Evolutionary conservation across 37 sponge, comb jelly and placozoan genomes (phyloP).

Genomic region (Hormiphora californensis): DNA sequence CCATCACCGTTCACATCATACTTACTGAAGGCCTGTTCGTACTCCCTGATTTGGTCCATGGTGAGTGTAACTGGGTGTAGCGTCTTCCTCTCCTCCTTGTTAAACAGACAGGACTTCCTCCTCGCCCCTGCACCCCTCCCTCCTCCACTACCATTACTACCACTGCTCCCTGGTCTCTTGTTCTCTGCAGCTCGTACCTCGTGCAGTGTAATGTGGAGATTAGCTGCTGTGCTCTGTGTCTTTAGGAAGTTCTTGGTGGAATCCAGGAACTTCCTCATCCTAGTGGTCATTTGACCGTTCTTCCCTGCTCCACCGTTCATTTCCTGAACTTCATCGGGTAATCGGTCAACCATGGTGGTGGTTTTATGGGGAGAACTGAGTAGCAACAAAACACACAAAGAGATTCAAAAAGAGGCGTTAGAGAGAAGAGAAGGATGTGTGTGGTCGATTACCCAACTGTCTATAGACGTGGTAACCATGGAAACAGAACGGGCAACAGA

Average conservation of each 20-base stretch:
- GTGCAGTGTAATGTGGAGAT: background rate
- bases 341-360: too few species aligned
- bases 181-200: background rate
- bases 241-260: conserved; percentile 14
- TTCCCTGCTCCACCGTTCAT: too few species aligned
- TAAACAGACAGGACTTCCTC: conserved; percentile 31
- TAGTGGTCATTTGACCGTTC: too few species aligned
- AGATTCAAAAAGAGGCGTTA: too few species aligned
- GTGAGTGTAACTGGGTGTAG: conserved; percentile 49
- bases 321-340: too few species aligned
- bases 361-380: too few species aligned
- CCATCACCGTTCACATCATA: conserved; percentile 52
- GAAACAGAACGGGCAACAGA: too few species aligned
- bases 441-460: too few species aligned
- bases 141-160: background rate
- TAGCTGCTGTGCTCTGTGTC: background rate
- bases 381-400: too few species aligned
- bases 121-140: background rate
- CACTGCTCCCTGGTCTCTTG: background rate
- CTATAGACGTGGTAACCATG: too few species aligned
- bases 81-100: background rate
- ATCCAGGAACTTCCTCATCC: conserved; percentile 49
- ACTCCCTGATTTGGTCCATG: conserved; percentile 31
- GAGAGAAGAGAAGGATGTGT: too few species aligned
- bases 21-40: conserved; percentile 27